Percentiles rank a stretch among this genome's conserved stretches.
Conservation (phyloP, 1,140 invertebrate species). For the Sarcophaga bullata region DNA sequence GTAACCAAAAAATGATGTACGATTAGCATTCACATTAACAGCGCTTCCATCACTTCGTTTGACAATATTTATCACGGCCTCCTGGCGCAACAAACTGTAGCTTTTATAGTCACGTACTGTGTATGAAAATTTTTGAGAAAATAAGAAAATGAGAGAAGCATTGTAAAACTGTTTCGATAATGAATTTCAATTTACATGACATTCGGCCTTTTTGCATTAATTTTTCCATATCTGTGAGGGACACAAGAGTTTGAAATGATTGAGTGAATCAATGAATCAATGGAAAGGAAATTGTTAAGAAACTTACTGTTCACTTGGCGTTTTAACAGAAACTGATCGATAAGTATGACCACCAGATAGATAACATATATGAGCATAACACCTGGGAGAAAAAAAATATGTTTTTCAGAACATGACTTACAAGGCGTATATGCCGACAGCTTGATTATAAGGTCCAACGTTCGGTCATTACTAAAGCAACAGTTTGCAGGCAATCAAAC, state of each 20-base stretch:
- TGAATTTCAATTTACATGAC: constrained; percentile 7
- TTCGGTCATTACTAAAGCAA: too few species aligned
- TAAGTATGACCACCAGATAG: constrained; percentile 28
- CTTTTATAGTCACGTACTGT: constrained; percentile 27
- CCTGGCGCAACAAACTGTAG: constrained; percentile 31
- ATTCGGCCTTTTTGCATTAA: constrained; percentile 28
- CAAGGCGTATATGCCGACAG: too few species aligned
- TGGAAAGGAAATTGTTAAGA: neutral
- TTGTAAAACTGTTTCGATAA: neutral
- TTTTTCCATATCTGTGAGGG: constrained; percentile 5
- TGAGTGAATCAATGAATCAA: too few species aligned
- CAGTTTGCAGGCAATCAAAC: neutral
- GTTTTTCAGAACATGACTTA: too few species aligned
- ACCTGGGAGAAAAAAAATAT: neutral
- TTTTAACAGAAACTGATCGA: constrained; percentile 43
- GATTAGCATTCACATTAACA: constrained; percentile 37
- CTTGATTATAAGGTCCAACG: too few species aligned
- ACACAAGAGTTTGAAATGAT: neutral
- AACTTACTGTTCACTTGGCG: constrained; percentile 23
- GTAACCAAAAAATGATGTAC: constrained; percentile 26
- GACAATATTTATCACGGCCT: constrained; percentile 43
- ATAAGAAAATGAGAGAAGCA: neutral
- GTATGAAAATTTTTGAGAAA: neutral
- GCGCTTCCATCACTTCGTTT: constrained; percentile 1
- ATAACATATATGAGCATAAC: constrained; percentile 39